A percentile compares a stretch with the other conserved stretches of the same genome.
phyloP scores from a whole-genome alignment of 2,888 invertebrate genomes.

The Cecidostiba fungosa region DNA sequence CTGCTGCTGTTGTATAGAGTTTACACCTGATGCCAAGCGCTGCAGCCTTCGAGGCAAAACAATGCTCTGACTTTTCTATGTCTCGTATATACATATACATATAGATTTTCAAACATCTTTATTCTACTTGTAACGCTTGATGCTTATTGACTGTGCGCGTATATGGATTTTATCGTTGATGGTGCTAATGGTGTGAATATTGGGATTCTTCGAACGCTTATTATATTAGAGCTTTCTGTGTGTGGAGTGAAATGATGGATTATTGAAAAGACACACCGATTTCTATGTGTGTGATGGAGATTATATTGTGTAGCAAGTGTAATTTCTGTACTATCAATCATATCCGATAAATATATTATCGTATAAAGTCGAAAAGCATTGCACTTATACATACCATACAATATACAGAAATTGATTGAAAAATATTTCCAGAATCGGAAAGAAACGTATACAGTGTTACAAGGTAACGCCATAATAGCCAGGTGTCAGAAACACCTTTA shows the following conservation, averaged over 20 bases:
- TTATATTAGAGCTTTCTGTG: no score
- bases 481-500: constrained; percentile 48
- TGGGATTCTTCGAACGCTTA: neutral
- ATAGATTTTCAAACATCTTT: constrained; percentile 45
- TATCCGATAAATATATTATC: no score
- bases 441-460: neutral
- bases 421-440: neutral
- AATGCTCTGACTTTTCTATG: constrained; percentile 47
- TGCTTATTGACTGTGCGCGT: neutral
- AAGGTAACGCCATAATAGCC: constrained; percentile 24
- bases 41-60: constrained; percentile 41
- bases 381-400: no score
- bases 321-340: no score
- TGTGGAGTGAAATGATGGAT: no score
- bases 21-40: constrained; percentile 44
- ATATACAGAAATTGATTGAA: neutral
- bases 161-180: neutral
- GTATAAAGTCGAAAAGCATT: no score
- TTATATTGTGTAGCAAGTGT: no score
- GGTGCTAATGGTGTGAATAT: neutral
- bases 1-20: constrained; percentile 36
- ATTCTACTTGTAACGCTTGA: constrained; percentile 34
- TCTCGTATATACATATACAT: neutral
- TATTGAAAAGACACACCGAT: no score
- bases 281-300: no score